Evolutionary conservation across 2,113 vertebrate species (phyloP).

Genomic region (Scopus umbretta): DNA sequence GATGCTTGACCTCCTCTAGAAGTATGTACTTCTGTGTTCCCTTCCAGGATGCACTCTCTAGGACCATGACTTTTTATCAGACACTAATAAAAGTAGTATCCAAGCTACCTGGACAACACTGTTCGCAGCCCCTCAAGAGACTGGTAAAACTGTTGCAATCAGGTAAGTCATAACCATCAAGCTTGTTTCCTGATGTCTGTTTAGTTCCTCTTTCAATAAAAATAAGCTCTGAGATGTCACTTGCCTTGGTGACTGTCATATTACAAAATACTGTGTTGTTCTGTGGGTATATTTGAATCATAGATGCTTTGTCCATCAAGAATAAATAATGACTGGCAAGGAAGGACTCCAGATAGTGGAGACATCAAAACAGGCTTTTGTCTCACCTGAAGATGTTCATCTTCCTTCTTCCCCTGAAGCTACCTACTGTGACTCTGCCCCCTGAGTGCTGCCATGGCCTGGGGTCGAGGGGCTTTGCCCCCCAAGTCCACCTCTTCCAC

Average conservation of each 20-base stretch:
- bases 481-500: not conserved
- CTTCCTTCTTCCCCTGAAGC: not conserved
- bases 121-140: not conserved
- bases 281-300: not conserved
- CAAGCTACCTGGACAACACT: not conserved
- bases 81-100: not conserved
- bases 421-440: not conserved
- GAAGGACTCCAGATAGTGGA: not conserved
- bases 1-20: not conserved
- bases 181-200: not conserved
- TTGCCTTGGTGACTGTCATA: not conserved
- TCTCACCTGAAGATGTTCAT: not conserved
- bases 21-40: fast-evolving
- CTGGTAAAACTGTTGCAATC: not conserved
- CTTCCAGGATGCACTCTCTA: not conserved
- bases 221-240: not conserved
- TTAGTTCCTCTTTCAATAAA: not conserved
- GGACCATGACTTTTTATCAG: not conserved
- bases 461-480: not conserved
- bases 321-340: not conserved
- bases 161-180: not conserved
- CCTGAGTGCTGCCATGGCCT: not conserved
- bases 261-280: not conserved
- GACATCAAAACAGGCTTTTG: not conserved
- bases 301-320: not conserved